phyloP scores from a whole-genome alignment of 1,140 invertebrate genomes.

The Drosophila teissieri region DNA sequence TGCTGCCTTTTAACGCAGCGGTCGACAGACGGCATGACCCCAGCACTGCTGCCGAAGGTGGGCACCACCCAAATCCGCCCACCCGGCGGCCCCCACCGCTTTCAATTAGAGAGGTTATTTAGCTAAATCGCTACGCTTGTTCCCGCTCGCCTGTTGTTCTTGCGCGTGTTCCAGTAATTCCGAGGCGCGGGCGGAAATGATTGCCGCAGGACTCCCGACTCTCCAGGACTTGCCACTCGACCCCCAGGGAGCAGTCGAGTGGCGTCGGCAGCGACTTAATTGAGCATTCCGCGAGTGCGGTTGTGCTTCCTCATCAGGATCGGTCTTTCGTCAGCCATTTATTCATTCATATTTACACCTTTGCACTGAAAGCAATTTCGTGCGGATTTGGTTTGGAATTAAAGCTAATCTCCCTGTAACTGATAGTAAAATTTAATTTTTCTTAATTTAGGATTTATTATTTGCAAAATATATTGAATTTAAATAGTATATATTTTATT shows the following conservation, averaged over 20 bases:
- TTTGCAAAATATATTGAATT: too few species aligned
- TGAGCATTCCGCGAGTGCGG: constrained; percentile 52
- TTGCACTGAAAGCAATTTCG: constrained; percentile 19
- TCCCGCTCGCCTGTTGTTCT: constrained; percentile 23
- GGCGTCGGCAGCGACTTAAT: constrained; percentile 61
- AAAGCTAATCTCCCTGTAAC: too few species aligned
- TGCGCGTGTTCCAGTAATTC: constrained; percentile 47
- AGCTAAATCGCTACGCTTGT: constrained; percentile 80
- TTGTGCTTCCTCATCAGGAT: constrained; percentile 26
- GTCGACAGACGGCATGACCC: constrained; percentile 69
- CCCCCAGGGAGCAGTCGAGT: constrained; percentile 52
- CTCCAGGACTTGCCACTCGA: constrained; percentile 4
- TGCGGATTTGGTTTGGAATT: too few species aligned
- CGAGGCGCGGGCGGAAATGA: constrained; percentile 69
- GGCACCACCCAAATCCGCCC: not conserved
- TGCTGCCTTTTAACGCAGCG: constrained; percentile 77
- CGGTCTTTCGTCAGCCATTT: constrained; percentile 13
- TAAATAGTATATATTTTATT: too few species aligned
- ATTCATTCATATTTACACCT: constrained; percentile 42
- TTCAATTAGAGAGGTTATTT: constrained; percentile 82
- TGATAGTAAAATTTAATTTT: too few species aligned
- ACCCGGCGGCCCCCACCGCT: constrained; percentile 45
- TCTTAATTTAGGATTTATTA: too few species aligned
- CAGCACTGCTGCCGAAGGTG: constrained; percentile 19
- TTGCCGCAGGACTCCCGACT: constrained; percentile 40